Conservation (phyloP, 2,888 invertebrate genomes). For the Ceratothoa steindachneri region DNA sequence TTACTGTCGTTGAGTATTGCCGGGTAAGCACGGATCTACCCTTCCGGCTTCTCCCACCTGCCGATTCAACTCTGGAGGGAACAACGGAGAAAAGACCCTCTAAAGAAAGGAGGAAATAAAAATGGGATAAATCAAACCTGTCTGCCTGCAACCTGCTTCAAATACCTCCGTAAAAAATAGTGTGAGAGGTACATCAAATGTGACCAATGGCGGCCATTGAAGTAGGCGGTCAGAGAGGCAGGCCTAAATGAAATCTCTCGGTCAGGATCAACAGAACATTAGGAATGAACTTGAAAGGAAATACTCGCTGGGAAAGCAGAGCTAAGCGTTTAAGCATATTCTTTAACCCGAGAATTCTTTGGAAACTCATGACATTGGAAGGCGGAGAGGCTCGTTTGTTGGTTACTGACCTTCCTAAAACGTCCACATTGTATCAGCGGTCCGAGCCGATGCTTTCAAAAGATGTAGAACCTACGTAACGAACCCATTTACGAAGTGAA, state of each 20-base stretch:
- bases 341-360: neutral
- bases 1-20: constrained; percentile 31
- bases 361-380: neutral
- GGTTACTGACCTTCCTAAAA: neutral
- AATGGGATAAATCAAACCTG: constrained; percentile 41
- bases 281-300: neutral
- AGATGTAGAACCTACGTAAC: neutral
- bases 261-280: neutral
- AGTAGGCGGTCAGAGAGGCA: neutral
- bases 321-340: neutral
- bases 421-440: neutral
- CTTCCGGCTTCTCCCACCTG: constrained; percentile 36
- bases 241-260: neutral
- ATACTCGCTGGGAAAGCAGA: neutral
- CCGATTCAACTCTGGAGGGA: constrained; percentile 27
- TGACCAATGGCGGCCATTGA: constrained; percentile 23
- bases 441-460: neutral
- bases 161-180: constrained; percentile 11
- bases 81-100: constrained; percentile 32
- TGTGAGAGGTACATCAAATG: neutral
- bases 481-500: neutral
- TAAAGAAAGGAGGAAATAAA: constrained; percentile 36
- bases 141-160: constrained; percentile 42
- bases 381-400: neutral
- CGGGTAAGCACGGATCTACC: constrained; percentile 40